Evolutionary conservation across 2,888 invertebrate species (phyloP), one percentile per base, ranked within the genome.

Genomic region (Lasioglossum figueresi): DNA sequence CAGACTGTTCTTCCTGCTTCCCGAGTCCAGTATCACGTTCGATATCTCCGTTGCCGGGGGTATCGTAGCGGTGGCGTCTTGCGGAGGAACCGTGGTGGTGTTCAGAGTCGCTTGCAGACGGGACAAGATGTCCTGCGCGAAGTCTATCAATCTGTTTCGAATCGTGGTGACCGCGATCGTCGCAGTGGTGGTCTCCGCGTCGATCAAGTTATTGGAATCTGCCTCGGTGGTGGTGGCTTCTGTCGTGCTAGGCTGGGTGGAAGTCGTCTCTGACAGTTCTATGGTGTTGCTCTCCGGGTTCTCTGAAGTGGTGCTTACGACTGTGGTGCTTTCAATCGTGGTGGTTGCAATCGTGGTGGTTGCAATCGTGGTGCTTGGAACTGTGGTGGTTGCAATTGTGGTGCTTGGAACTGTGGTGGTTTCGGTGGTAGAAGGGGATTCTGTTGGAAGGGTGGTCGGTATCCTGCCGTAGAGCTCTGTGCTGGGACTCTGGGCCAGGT

Each of bases 41-140:
- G 84, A 85, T 14, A 84, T 72, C 16, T 89, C 89, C 6, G 73
- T 83, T 27, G 45, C 40, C 0, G 82, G n/a, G 0, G 63, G 19
- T 2, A 52, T 73, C 14, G 73, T 86, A 1, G 83, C 87, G 2
- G 80, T 16, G 10, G 31, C 16, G 27, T 83, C 76, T 43, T 77
- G 76, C 19, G 48, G 34, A 0, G 63, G 19, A 8, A 40, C 23
- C 31, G 52, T 66, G 14, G 79, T 79, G 0, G 71, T 71, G 6
- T n/a, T 75, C 37, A 83, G 31, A 12, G 77, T 37, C 10, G 31
- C 79, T 79, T 88, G 87, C 68, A 90, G 76, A 16, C 82, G 86
- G 1, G 80, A 85, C 52, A 90, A 45, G 40, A 90, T 90, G 16
- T 90, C 86, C 40, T 89, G 86, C 12, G 90, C 89, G 34, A 89